phyloP scores from a whole-genome alignment of 2,113 vertebrate genomes.

The Butastur rufipennis region DNA sequence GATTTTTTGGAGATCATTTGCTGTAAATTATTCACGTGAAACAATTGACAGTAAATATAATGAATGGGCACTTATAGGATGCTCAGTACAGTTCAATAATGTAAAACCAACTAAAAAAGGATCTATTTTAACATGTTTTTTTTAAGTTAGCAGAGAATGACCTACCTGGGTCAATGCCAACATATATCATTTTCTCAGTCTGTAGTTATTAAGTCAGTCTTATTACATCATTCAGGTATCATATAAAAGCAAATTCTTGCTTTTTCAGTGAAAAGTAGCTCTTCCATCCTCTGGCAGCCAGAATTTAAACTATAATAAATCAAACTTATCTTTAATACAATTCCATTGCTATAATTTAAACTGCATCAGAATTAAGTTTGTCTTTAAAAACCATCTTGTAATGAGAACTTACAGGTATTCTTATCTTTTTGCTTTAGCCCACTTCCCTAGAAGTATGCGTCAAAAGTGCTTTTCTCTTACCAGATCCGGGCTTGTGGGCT shows the following conservation, averaged over 20 bases:
- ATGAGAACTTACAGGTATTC: not conserved
- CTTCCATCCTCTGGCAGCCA: not conserved
- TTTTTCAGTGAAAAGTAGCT: not conserved
- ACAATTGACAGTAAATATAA: not conserved
- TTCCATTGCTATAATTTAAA: not conserved
- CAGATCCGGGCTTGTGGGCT: not conserved
- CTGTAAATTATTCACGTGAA: slow-evolving; percentile 6
- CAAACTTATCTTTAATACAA: not conserved
- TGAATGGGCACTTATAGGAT: not conserved
- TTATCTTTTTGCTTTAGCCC: not conserved
- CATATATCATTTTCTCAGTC: not conserved
- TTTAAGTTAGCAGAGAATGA: not conserved
- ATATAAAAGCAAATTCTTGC: not conserved
- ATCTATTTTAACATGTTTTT: not conserved
- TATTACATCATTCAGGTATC: not conserved
- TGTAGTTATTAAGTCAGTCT: not conserved
- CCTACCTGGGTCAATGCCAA: not conserved
- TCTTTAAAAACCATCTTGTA: not conserved
- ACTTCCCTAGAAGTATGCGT: not conserved
- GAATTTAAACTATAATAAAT: not conserved
- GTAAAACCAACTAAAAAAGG: not conserved
- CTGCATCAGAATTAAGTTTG: not conserved
- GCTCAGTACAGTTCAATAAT: not conserved
- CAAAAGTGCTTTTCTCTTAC: not conserved
- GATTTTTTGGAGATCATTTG: slow-evolving; percentile 12